Evolutionary conservation across 2,888 invertebrate species (phyloP).

Genomic region (Anoncus sp.): DNA sequence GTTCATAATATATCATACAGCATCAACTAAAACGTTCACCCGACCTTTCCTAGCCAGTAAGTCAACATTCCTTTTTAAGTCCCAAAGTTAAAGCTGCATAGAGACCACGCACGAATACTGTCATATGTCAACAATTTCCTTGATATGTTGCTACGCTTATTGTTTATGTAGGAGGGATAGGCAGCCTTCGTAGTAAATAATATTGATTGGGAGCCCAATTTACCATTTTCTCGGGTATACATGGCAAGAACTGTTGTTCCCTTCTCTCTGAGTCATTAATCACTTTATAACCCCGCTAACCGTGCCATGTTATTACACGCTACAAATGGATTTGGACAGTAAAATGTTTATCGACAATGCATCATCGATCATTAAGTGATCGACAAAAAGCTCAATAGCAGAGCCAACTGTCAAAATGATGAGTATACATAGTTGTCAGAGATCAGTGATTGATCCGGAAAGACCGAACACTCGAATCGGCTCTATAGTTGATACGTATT

Average conservation of each 20-base stretch:
- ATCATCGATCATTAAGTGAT: constrained; percentile 30
- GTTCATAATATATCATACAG: not conserved
- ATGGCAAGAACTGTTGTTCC: not conserved
- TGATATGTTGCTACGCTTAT: not conserved
- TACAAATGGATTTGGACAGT: not conserved
- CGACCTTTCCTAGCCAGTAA: not conserved
- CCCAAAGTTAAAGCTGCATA: not conserved
- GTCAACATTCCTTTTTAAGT: not conserved
- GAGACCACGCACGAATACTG: not conserved
- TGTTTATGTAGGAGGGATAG: not conserved
- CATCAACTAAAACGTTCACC: not conserved
- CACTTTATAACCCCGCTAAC: not conserved
- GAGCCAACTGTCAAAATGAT: constrained; percentile 15
- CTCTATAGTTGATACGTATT: not conserved
- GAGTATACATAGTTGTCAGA: not conserved
- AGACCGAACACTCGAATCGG: not conserved
- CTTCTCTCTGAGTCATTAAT: constrained; percentile 8
- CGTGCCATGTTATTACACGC: not conserved
- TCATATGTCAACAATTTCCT: not conserved
- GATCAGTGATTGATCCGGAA: not conserved
- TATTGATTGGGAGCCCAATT: not conserved
- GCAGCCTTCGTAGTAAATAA: not conserved
- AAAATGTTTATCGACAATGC: not conserved
- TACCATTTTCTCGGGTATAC: not conserved
- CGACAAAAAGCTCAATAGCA: constrained; percentile 1